These are phyloP conservation scores for Alaudala cheleensis DNA, from an alignment of 2,113 vertebrate species.

Conservation along the genomic window DNA sequence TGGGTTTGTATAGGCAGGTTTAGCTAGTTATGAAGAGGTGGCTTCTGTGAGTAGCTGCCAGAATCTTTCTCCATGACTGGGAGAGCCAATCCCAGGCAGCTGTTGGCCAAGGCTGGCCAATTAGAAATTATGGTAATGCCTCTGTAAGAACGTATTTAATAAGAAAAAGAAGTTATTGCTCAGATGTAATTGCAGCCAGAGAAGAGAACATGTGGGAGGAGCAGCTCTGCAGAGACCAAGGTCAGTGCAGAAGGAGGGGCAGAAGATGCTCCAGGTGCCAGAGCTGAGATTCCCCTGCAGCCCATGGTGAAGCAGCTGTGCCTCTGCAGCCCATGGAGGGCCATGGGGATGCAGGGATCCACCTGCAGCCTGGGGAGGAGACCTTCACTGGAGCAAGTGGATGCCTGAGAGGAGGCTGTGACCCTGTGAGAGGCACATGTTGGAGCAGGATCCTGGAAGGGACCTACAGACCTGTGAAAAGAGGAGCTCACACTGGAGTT, in stretches of 20 bases:
- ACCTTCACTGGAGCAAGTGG: accelerated
- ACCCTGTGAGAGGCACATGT: accelerated
- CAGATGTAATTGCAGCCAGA: accelerated
- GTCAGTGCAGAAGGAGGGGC: background rate
- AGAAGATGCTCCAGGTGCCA: accelerated
- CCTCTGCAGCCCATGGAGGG: background rate
- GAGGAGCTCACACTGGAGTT: background rate
- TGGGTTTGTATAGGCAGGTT: background rate
- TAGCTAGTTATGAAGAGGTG: background rate
- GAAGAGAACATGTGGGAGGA: background rate
- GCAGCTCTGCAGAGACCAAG: background rate
- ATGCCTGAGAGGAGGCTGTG: background rate
- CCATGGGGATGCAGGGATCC: background rate
- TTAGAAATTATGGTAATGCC: background rate
- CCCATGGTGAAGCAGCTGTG: background rate
- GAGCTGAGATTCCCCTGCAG: background rate
- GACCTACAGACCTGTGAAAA: background rate
- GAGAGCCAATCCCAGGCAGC: background rate
- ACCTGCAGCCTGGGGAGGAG: accelerated
- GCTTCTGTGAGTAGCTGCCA: background rate
- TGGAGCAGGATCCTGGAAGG: background rate
- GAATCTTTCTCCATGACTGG: background rate
- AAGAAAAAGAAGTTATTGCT: background rate
- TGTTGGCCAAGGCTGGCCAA: background rate
- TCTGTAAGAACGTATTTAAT: background rate